Percentiles rank a stretch among this genome's conserved stretches.
Conservation (phyloP, 2,888 invertebrate species). For the Scelioninae gen. 2 region DNA sequence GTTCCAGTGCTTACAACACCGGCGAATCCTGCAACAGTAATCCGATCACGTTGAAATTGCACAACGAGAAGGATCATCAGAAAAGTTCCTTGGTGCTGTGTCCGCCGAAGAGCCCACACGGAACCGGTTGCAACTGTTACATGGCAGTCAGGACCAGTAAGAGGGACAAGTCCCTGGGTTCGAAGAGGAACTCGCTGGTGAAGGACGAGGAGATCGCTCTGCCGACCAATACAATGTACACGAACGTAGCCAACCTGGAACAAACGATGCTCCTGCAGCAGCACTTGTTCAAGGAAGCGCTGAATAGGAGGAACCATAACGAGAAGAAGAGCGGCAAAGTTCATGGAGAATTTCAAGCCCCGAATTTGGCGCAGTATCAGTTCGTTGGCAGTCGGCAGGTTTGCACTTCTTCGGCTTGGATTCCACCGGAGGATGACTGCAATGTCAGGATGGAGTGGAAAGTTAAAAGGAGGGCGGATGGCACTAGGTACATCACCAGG, state of each 20-base stretch:
- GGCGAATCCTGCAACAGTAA: constrained; percentile 85
- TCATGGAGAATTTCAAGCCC: constrained; percentile 77
- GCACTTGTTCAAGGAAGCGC: constrained; percentile 78
- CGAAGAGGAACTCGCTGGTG: constrained; percentile 46
- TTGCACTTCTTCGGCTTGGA: constrained; percentile 66
- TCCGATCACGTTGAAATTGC: constrained; percentile 77
- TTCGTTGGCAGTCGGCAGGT: constrained; percentile 79
- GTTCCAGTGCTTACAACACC: constrained; percentile 85
- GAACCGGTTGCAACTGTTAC: constrained; percentile 65
- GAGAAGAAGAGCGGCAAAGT: constrained; percentile 64
- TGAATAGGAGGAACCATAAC: constrained; percentile 73
- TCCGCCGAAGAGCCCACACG: constrained; percentile 64
- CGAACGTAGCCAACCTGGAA: constrained; percentile 81
- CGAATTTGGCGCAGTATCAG: constrained; percentile 79
- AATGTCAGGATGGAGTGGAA: constrained; percentile 82
- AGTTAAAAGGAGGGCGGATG: constrained; percentile 85
- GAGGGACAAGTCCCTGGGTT: constrained; percentile 46
- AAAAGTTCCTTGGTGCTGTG: constrained; percentile 71
- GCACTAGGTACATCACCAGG: constrained; percentile 85
- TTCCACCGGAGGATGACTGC: constrained; percentile 67
- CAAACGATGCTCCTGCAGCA: constrained; percentile 84
- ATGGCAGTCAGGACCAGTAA: constrained; percentile 55
- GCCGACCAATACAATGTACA: constrained; percentile 82
- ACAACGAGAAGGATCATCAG: constrained; percentile 75
- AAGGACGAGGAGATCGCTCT: constrained; percentile 63